Conservation (phyloP, 92 coral and sea anemone species). For the Meandrina meandrites region DNA sequence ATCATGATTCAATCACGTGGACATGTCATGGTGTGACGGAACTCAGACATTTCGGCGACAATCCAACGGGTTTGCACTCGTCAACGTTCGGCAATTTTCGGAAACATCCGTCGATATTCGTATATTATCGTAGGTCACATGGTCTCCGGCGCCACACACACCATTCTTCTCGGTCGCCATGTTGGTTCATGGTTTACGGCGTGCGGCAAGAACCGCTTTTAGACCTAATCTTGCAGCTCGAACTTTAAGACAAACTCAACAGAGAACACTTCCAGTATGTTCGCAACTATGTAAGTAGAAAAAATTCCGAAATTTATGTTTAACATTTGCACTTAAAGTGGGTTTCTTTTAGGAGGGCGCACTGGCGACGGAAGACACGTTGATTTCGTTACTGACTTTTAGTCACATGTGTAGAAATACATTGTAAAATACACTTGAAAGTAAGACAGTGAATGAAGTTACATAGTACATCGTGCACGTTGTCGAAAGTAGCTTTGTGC, state of each 20-base stretch:
- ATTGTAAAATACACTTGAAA: neutral
- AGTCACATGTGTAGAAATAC: constrained; percentile 55
- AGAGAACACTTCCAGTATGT: constrained; percentile 82
- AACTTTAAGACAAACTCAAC: constrained; percentile 77
- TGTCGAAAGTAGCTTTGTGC: neutral
- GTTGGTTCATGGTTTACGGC: constrained; percentile 94
- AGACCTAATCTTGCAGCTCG: constrained; percentile 81
- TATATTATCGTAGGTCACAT: constrained; percentile 57
- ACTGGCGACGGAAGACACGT: constrained; percentile 69
- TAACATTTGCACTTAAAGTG: neutral
- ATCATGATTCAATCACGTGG: constrained; percentile 35
- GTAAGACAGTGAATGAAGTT: neutral
- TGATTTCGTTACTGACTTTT: constrained; percentile 19
- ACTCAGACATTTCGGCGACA: neutral
- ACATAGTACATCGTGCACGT: neutral
- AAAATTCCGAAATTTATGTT: neutral
- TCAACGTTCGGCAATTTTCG: constrained; percentile 54
- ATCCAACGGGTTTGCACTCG: neutral
- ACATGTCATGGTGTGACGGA: neutral
- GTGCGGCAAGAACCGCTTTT: constrained; percentile 90
- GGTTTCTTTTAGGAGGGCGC: neutral
- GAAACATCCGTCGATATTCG: constrained; percentile 41
- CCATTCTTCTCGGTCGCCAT: constrained; percentile 91
- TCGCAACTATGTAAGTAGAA: constrained; percentile 86
- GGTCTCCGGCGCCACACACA: constrained; percentile 46